Conservation (phyloP, 2,888 invertebrate genomes). For the Zonitis immaculata region DNA sequence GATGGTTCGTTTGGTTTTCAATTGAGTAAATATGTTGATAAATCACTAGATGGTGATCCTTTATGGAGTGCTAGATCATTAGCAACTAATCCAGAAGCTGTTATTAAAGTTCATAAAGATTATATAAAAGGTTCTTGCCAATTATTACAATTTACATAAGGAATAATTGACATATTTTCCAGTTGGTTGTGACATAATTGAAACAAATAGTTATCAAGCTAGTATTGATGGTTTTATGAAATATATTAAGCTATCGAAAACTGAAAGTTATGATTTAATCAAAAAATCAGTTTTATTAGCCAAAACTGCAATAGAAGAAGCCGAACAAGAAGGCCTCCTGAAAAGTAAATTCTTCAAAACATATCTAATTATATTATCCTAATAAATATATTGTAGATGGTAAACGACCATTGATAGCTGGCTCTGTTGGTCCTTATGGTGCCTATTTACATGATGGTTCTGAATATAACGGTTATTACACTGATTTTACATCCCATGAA, state of each 20-base stretch:
- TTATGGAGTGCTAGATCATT: constrained; percentile 80
- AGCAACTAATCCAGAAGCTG: constrained; percentile 66
- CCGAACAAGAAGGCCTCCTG: constrained; percentile 49
- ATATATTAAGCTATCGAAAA: constrained; percentile 60
- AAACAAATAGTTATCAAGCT: constrained; percentile 84
- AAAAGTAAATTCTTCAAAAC: constrained; percentile 7
- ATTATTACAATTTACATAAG: neutral
- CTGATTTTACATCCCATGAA: constrained; percentile 55
- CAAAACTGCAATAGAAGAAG: constrained; percentile 60
- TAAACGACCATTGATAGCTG: constrained; percentile 62
- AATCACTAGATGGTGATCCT: constrained; percentile 72
- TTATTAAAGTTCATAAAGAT: constrained; percentile 71
- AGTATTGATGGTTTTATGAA: constrained; percentile 68
- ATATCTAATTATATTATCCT: no score
- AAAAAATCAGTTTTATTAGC: constrained; percentile 67
- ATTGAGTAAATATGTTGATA: constrained; percentile 63
- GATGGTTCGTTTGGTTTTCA: constrained; percentile 75
- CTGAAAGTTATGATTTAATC: constrained; percentile 65
- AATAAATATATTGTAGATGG: constrained; percentile 12
- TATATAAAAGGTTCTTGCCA: constrained; percentile 59
- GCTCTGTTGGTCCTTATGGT: constrained; percentile 86
- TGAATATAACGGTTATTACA: constrained; percentile 79
- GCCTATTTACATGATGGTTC: constrained; percentile 82
- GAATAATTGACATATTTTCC: constrained; percentile 2
- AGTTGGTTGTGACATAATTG: constrained; percentile 79